Conservation (phyloP, 1,140 invertebrate species). For the Tetramorium alpestre region DNA sequence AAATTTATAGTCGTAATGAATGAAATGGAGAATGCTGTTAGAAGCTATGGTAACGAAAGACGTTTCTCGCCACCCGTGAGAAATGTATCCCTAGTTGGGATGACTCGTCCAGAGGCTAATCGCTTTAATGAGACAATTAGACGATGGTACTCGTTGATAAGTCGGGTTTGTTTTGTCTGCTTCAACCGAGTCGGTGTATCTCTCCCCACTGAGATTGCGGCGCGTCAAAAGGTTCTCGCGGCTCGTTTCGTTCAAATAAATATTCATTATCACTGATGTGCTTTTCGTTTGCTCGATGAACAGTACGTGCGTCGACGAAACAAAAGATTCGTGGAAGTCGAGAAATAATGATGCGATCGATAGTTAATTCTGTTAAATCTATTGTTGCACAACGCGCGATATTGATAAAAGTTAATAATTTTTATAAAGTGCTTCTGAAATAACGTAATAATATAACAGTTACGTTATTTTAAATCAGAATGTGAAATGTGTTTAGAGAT, state of each 20-base stretch:
- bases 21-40: background rate
- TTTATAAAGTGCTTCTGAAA: background rate
- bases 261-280: slow-evolving; percentile 47
- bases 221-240: slow-evolving; percentile 62
- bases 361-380: background rate
- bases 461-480: background rate
- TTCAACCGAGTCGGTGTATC: slow-evolving; percentile 33
- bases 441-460: background rate
- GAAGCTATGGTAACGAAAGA: background rate
- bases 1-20: background rate
- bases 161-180: slow-evolving; percentile 77
- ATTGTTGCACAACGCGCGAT: background rate
- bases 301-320: background rate
- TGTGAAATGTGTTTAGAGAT: background rate
- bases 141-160: slow-evolving; percentile 77
- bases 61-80: slow-evolving; percentile 29
- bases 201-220: slow-evolving; percentile 61
- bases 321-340: slow-evolving; percentile 56
- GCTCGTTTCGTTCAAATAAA: slow-evolving; percentile 51
- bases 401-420: background rate
- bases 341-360: slow-evolving; percentile 19
- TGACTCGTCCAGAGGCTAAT: slow-evolving; percentile 65
- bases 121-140: slow-evolving; percentile 78
- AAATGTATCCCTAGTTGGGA: background rate
- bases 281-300: slow-evolving; percentile 15